Evolutionary conservation across 2,888 invertebrate species (phyloP).

Genomic region (Hemicrepidius hirtus): DNA sequence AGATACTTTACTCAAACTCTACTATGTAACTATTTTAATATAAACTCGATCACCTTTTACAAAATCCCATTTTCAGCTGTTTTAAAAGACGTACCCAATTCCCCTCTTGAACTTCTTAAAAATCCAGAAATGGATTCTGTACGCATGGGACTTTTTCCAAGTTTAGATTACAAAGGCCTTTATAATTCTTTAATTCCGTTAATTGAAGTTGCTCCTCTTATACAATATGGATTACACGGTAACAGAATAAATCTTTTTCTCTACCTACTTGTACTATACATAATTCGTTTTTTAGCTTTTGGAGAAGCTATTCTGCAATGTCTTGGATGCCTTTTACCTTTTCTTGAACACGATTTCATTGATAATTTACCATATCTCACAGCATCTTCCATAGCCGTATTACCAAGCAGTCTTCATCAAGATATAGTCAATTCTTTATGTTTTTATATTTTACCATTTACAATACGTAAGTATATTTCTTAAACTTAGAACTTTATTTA

Average conservation of each 20-base stretch:
- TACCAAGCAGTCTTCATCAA: constrained; percentile 93
- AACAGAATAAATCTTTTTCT: constrained; percentile 58
- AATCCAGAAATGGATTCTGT: constrained; percentile 89
- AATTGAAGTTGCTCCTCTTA: constrained; percentile 94
- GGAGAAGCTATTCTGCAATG: constrained; percentile 96
- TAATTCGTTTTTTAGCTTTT: constrained; percentile 86
- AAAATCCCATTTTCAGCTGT: constrained; percentile 79
- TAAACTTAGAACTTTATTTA: background rate
- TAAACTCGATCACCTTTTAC: background rate
- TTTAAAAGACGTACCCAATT: constrained; percentile 95
- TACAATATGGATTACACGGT: constrained; percentile 93
- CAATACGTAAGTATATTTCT: constrained; percentile 83
- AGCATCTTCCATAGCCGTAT: constrained; percentile 94
- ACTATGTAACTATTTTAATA: constrained; percentile 80
- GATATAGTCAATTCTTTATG: constrained; percentile 96
- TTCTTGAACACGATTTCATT: constrained; percentile 96
- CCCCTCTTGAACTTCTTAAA: constrained; percentile 93
- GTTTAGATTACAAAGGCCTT: constrained; percentile 96
- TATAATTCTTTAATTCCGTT: constrained; percentile 93
- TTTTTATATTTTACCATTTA: constrained; percentile 96
- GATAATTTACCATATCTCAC: constrained; percentile 96
- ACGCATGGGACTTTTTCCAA: constrained; percentile 94
- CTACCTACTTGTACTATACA: background rate
- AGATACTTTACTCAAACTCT: constrained; percentile 98
- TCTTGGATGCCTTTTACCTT: constrained; percentile 94